A percentile compares a stretch with the other conserved stretches of the same genome.
phyloP scores from a whole-genome alignment of 2,797 vertebrate genomes.

The Percopsis omiscomaycus region DNA sequence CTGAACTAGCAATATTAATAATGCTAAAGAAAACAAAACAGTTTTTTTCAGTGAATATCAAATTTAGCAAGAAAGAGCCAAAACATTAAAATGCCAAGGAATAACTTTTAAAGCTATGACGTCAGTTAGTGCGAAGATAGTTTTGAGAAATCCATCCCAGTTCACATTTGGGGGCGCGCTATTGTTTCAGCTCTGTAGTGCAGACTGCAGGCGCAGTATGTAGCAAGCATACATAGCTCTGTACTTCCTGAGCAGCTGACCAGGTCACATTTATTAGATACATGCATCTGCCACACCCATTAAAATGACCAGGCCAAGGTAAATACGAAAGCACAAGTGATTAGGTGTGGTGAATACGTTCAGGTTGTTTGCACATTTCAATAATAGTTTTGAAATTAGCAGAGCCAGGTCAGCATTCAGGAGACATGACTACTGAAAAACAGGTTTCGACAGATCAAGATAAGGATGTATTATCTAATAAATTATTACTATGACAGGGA shows the following conservation, averaged over 20 bases:
- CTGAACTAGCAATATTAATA: conserved; percentile 4
- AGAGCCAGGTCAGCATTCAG: conserved; percentile 21
- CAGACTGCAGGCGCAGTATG: conserved; percentile 26
- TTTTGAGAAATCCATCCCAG: background rate
- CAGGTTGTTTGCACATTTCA: conserved; percentile 67
- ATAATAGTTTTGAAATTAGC: conserved; percentile 26
- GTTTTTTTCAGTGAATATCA: background rate
- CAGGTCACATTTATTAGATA: conserved; percentile 46
- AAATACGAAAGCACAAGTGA: conserved; percentile 70
- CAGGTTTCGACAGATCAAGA: conserved; percentile 50
- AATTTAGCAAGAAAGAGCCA: background rate
- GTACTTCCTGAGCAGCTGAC: conserved; percentile 22
- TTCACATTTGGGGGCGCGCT: background rate
- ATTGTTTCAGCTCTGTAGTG: conserved; percentile 6
- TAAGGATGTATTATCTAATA: conserved; percentile 17
- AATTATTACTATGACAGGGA: conserved; percentile 48
- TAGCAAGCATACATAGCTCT: conserved; percentile 33
- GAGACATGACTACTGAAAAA: conserved; percentile 66
- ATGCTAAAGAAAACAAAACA: conserved; percentile 10
- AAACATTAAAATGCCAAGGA: conserved; percentile 16
- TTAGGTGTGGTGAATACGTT: conserved; percentile 53
- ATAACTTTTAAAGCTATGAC: conserved; percentile 6
- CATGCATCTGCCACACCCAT: conserved; percentile 32
- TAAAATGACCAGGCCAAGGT: conserved; percentile 39
- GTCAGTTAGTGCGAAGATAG: conserved; percentile 14